Evolutionary conservation across 1,140 invertebrate species (phyloP), one percentile per base, ranked within the genome.

Genomic region (Zaprionus davidi): DNA sequence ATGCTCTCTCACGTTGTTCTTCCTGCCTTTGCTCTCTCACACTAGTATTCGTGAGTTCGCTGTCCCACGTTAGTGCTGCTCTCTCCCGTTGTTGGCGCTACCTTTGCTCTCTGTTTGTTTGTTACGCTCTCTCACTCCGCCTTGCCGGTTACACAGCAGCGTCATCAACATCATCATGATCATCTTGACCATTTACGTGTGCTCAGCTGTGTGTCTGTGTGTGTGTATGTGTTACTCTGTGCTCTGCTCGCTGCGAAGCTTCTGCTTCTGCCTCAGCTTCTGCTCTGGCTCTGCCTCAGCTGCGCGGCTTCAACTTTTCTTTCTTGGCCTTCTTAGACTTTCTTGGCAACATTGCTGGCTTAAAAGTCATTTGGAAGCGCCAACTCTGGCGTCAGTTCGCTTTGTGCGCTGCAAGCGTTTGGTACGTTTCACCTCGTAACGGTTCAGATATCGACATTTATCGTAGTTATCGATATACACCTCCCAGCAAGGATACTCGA

Each of bases 361-460:
- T 91, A 91, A 91, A 91, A 90, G 82, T 90, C 84, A 90, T 91
- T 91, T 90, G 86, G 78, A 78, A 81, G 78, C 80, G 81, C 78
- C 74, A 83, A 81, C 64, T 51, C 78, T 69, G 70, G 78, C 78
- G 60, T 91, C 90, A 91, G 90, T 91, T 76, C 68, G 80, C 81
- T 81, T 79, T 79, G 76, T 86, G 77, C 85, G 80, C 90, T 91
- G 73, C 76, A 73, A 78, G 79, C 90, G 90, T 79, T 85, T 90
- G 85, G 84, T 91, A 73, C 82, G 90, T 86, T 85, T 9, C 31
- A 11, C n/a, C 5, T 41, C 38, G 63, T 71, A 77, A 81, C 90
- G 80, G 84, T 46, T 46, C 17, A 46, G 2, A 41, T 3, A 17
- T 46, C n/a, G 7, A n/a, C 13, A 38, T 2, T 38, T 46, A 46